Base-by-base conservation (phyloP, 2,888 invertebrate genomes). In the Diaperis boleti region DNA sequence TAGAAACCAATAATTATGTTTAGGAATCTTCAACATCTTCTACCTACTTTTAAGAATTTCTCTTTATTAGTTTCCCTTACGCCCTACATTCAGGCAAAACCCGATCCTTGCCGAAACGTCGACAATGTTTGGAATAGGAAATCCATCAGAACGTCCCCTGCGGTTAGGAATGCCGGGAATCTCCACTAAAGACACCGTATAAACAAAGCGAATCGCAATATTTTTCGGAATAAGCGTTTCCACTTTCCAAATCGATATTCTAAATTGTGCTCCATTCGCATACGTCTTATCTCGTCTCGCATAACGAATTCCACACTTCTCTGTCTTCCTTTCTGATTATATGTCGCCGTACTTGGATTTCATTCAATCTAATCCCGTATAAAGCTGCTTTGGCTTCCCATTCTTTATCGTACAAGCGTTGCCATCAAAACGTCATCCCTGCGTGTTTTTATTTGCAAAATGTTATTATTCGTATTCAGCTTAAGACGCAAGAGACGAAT, bases 331-430 rank as follows among this genome's bases (percentile, higher is more conserved):
- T 35, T 22, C 61, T 65, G 66, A 64, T 67, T 66, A 66, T 65
- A 63, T 64, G 65, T 64, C 65, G 47, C 62, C 62, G 62, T 59
- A 66, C 67, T 66, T 64, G 69, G 66, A 67, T 67, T 67, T 61
- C 50, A 56, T 63, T 67, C 67, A 62, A 68, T 69, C 67, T 68
- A 69, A 69, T 69, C 65, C 68, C 59, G 63, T 50, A 66, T 65
- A 69, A 67, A 69, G 65, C 67, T 56, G 57, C 67, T 67, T 62
- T 66, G 62, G 64, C 63, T 64, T 55, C 61, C 56, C 67, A 63
- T 60, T 63, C 66, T 69, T 65, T 69, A 65, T 66, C 68, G 63
- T 62, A 56, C 64, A 64, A 64, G 59, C 64, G 59, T 50, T 59
- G 62, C 66, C 64, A 67, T 67, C 67, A 67, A 67, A 67, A 67